Percentiles rank a stretch among this genome's conserved stretches.
Conservation (phyloP, 2,113 vertebrate genomes). For the Barnardius zonarius region DNA sequence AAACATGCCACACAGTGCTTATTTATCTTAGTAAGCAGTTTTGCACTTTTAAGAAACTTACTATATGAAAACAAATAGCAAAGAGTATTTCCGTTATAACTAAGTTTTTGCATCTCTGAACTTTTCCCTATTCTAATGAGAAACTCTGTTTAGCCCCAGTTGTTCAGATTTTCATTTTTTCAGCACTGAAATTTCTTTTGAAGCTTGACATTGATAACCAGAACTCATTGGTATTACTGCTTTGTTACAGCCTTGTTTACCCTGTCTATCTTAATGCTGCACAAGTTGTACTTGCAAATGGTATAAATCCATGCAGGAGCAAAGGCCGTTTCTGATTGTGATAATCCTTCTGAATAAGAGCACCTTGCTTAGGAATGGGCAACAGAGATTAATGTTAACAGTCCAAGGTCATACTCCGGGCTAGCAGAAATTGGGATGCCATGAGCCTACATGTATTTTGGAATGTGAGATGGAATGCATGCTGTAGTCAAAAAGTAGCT, state of each 20-base stretch:
- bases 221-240: background rate
- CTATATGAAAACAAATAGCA: background rate
- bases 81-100: background rate
- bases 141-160: background rate
- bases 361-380: background rate
- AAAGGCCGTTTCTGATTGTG: background rate
- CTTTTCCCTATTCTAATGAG: background rate
- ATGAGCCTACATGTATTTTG: background rate
- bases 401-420: background rate
- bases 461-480: rapidly evolving
- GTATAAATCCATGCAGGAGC: background rate
- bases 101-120: background rate
- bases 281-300: slow-evolving; percentile 25
- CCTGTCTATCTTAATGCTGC: background rate
- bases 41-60: background rate
- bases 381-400: background rate
- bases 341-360: background rate
- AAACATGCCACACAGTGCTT: background rate
- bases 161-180: slow-evolving; percentile 1
- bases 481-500: background rate
- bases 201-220: slow-evolving; percentile 28
- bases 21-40: background rate
- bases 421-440: background rate
- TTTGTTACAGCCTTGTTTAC: slow-evolving; percentile 23
- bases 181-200: background rate